phyloP scores from a whole-genome alignment of 2,113 vertebrate species.

The Meleagris gallopavo region DNA sequence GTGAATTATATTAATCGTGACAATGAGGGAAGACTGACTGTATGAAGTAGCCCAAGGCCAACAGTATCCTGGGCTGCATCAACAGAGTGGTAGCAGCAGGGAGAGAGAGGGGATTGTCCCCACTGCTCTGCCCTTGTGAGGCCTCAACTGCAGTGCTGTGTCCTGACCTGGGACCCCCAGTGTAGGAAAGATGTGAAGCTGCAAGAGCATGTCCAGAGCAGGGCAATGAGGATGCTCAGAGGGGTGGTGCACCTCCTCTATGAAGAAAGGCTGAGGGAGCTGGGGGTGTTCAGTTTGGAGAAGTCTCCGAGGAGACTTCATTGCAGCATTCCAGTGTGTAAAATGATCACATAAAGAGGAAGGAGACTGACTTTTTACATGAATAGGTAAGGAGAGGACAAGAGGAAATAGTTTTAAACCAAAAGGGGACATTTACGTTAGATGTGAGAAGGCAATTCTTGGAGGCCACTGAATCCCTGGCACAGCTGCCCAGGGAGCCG shows the following conservation, averaged over 20 bases:
- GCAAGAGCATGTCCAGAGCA: not conserved
- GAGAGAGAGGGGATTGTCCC: not conserved
- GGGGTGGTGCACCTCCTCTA: not conserved
- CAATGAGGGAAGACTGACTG: not conserved
- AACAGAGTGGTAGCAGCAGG: not conserved
- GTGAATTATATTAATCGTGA: not conserved
- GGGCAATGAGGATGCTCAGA: not conserved
- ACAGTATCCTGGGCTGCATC: not conserved
- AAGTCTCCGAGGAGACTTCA: not conserved
- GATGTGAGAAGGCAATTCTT: not conserved
- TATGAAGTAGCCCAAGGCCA: not conserved
- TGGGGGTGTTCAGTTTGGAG: not conserved
- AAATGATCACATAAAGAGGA: not conserved
- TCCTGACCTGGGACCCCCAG: no score
- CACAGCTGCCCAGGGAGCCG: not conserved
- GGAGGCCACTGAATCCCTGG: not conserved
- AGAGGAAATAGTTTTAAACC: not conserved
- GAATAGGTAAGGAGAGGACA: not conserved
- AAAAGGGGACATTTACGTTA: not conserved
- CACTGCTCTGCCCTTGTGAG: not conserved
- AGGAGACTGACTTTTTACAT: not conserved
- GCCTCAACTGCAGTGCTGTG: not conserved
- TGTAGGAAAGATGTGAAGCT: not conserved
- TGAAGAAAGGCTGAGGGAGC: not conserved
- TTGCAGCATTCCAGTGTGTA: not conserved